These are phyloP conservation scores for Scopus umbretta DNA, from an alignment of 2,113 vertebrate genomes.

Conservation along the genomic window DNA sequence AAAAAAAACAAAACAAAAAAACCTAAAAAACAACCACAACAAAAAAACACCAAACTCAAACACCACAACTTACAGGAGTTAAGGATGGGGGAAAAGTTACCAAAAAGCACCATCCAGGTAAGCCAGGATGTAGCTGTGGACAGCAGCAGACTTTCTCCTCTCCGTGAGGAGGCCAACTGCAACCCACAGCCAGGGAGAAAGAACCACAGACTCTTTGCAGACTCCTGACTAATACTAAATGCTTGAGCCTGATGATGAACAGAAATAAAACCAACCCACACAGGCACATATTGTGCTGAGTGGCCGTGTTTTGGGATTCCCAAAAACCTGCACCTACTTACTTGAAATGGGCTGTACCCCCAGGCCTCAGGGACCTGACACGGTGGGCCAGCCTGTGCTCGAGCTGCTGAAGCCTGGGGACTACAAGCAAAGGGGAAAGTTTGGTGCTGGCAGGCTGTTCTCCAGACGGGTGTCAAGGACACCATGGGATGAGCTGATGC, in stretches of 20 bases:
- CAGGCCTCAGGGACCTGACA: not conserved
- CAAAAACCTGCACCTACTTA: not conserved
- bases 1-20: not conserved
- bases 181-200: not conserved
- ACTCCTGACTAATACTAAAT: not conserved
- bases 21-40: too few species aligned
- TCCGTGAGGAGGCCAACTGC: not conserved
- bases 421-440: not conserved
- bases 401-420: not conserved
- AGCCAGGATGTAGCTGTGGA: not conserved
- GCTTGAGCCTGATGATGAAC: too few species aligned
- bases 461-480: not conserved
- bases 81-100: not conserved
- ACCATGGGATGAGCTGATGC: not conserved
- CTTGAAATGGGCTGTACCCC: too few species aligned
- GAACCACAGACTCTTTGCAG: not conserved
- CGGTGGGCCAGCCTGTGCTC: not conserved
- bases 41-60: too few species aligned
- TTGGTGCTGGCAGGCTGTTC: not conserved
- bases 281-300: not conserved
- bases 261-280: not conserved
- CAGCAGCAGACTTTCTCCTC: rapidly evolving
- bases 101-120: not conserved
- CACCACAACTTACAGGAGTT: not conserved
- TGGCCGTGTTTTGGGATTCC: not conserved